Conservation (phyloP, 2,888 invertebrate genomes). For the Sycophila texana region DNA sequence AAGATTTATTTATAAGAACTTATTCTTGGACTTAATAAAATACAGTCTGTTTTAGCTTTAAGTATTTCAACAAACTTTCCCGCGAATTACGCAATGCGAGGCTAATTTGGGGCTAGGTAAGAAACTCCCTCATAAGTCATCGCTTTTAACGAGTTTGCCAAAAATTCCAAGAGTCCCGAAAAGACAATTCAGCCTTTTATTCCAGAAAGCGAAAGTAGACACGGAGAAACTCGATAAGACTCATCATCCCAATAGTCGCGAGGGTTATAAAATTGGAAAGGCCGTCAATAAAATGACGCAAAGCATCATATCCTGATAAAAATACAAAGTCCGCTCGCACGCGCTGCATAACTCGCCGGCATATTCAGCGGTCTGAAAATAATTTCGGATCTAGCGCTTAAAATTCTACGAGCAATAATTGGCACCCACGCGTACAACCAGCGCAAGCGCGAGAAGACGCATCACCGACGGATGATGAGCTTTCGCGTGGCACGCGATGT, state of each 20-base stretch:
- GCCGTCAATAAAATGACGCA: background rate
- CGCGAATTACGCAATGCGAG: conserved; percentile 17
- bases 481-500: conserved; percentile 10
- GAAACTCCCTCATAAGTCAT: conserved; percentile 50
- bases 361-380: conserved; percentile 28
- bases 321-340: background rate
- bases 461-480: conserved; percentile 3
- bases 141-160: conserved; percentile 43
- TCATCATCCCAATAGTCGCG: background rate
- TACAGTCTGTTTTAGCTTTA: conserved; percentile 13
- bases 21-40: conserved; percentile 31
- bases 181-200: conserved; percentile 12
- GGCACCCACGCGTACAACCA: conserved; percentile 3
- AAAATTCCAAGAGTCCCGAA: conserved; percentile 34
- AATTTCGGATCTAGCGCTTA: conserved; percentile 16
- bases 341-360: background rate
- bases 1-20: background rate
- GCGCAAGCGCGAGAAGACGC: background rate
- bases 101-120: conserved; percentile 26
- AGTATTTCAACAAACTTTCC: conserved; percentile 25
- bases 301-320: background rate
- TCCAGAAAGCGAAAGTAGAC: background rate
- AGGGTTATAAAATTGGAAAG: background rate
- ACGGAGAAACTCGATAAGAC: background rate
- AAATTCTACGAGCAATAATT: background rate